Evolutionary conservation across 2,113 vertebrate species (phyloP), one percentile per base, ranked within the genome.

Genomic region (Anolis carolinensis): DNA sequence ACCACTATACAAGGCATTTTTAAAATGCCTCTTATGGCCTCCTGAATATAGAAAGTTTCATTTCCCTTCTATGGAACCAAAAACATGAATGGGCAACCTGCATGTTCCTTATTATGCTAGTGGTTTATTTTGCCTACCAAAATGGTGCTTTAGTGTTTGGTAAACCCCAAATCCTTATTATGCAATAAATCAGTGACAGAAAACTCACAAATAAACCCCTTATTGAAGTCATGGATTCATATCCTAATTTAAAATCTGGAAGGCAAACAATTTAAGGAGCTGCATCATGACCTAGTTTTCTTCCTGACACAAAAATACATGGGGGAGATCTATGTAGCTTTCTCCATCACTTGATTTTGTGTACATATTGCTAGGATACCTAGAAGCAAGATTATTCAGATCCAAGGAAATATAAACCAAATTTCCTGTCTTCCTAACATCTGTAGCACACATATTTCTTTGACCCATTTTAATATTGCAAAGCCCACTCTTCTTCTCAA

Each of bases 221-320:
- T 50, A 70, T 50, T 48, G 39, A 68, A 50, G 20, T n/a, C 27
- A 68, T 48, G 32, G 50, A 55, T 59, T 78, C 32, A 23, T 36
- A 62, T 34, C 32, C 8, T 36, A 62, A 81, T 67, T 67, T 48
- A 39, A 67, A 81, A 30, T 81, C 27, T 67, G 36, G 34, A 81
- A 81, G 79, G 25, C 23, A 81, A 27, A n/a, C 18, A 39, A 65
- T 63, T 36, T 23, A 34, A 63, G 32, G 55, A 36, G 55, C 14
- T 79, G 21, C 52, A 36, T 79, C 52, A 59, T 79, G 78, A 79
- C 78, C 78, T 34, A 79, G 55, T 79, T 79, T 63, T 55, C 34
- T 5, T 78, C 78, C 21, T 39, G 78, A 79, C 34, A 36, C 59
- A 23, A 65, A 36, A 36, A 25, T 79, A 32, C 34, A 21, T 27